Evolutionary conservation across 2,113 vertebrate species (phyloP).

Genomic region (Platichthys stellatus): DNA sequence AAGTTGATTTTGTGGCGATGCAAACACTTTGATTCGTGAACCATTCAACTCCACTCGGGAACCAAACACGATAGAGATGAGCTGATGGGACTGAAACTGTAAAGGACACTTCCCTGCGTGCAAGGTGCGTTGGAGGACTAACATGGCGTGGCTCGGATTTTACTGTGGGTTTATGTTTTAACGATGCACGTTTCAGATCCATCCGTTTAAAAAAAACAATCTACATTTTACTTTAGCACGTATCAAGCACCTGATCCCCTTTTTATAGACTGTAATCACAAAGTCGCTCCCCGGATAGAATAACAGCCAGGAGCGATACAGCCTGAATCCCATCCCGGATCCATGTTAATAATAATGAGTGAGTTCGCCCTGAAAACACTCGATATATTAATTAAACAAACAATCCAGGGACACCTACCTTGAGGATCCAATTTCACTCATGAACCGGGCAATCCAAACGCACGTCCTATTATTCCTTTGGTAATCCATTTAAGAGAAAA

Average conservation of each 20-base stretch:
- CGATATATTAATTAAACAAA: background rate
- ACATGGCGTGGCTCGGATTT: conserved; percentile 5
- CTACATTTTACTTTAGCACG: no score
- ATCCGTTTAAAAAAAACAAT: no score
- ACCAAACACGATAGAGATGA: background rate
- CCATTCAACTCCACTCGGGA: background rate
- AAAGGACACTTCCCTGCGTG: background rate
- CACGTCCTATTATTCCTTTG: conserved; percentile 69
- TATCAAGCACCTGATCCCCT: background rate
- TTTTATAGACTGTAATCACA: background rate
- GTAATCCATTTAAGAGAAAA: conserved; percentile 78
- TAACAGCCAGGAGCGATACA: background rate
- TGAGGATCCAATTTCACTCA: conserved; percentile 66
- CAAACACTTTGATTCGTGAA: background rate
- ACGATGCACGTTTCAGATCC: no score
- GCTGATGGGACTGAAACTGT: background rate
- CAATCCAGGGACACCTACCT: conserved; percentile 71
- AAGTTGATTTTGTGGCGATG: conserved; percentile 17
- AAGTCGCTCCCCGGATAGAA: conserved; percentile 17
- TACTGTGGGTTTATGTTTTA: background rate
- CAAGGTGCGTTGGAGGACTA: background rate
- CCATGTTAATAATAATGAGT: background rate
- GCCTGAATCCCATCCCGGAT: background rate
- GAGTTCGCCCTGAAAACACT: background rate
- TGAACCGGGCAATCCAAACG: conserved; percentile 60